Conservation (phyloP, 2,888 invertebrate genomes). For the Ctenicera cuprea region DNA sequence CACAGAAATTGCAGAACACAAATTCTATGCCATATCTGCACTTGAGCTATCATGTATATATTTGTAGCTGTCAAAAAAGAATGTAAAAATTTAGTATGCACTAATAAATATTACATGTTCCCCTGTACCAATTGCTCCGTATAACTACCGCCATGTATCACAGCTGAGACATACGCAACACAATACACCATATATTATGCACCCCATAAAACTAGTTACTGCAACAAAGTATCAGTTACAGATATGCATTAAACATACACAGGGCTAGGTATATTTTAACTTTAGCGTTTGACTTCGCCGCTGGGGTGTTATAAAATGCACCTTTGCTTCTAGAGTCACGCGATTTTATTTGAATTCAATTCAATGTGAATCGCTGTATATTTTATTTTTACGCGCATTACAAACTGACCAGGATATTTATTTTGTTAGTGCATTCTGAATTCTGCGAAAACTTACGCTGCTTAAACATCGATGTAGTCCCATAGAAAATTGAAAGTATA, state of each 20-base stretch:
- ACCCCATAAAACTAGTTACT: conserved; percentile 70
- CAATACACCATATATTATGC: conserved; percentile 70
- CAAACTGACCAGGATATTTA: conserved; percentile 41
- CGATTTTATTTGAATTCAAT: conserved; percentile 69
- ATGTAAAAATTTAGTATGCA: conserved; percentile 55
- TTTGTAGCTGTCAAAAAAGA: conserved; percentile 41
- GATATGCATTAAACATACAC: conserved; percentile 60
- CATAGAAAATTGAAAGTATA: conserved; percentile 3
- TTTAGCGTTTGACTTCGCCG: conserved; percentile 66
- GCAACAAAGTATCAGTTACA: conserved; percentile 62
- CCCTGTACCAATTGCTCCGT: conserved; percentile 67
- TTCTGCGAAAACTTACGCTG: conserved; percentile 20
- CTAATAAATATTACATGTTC: conserved; percentile 66
- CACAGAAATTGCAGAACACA: conserved; percentile 14
- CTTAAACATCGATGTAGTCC: conserved; percentile 1
- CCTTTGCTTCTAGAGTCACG: conserved; percentile 64
- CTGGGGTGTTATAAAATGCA: conserved; percentile 68
- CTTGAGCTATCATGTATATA: conserved; percentile 40
- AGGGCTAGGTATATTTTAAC: conserved; percentile 62
- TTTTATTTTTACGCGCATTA: conserved; percentile 43
- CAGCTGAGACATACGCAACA: conserved; percentile 68
- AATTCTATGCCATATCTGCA: conserved; percentile 35
- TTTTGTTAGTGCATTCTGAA: conserved; percentile 17
- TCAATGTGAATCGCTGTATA: conserved; percentile 43
- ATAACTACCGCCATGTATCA: conserved; percentile 70